Percentiles rank a stretch among this genome's conserved stretches.
Conservation (phyloP, 2,113 vertebrate species). For the Tachycineta bicolor region DNA sequence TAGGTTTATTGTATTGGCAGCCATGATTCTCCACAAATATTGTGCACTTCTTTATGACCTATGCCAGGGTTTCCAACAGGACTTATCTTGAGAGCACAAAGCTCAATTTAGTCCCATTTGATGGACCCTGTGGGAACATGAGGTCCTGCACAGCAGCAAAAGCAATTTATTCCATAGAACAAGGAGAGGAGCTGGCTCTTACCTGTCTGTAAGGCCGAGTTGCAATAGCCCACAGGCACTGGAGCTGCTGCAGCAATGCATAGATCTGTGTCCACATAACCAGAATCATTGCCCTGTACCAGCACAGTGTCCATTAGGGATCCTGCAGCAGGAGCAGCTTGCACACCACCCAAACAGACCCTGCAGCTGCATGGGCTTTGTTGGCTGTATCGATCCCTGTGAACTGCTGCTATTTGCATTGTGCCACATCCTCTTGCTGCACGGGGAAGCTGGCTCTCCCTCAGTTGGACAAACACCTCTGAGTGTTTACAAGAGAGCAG, state of each 20-base stretch:
- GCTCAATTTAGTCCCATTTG: neutral
- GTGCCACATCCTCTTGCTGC: neutral
- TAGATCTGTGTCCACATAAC: neutral
- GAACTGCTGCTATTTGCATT: neutral
- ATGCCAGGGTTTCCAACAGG: neutral
- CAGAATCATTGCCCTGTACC: neutral
- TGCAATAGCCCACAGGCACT: neutral
- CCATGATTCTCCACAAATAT: neutral
- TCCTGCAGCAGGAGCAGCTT: neutral
- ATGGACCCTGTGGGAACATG: neutral
- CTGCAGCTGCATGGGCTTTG: neutral
- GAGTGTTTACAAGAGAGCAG: neutral
- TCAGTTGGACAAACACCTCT: neutral
- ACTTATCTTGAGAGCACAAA: neutral
- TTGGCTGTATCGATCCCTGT: neutral
- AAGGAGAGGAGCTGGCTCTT: neutral
- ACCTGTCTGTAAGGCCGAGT: neutral
- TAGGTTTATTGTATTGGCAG: neutral
- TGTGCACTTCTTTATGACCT: neutral
- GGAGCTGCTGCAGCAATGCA: neutral
- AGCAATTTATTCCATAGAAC: neutral
- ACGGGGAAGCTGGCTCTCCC: neutral
- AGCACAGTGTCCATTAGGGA: neutral
- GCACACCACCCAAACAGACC: neutral
- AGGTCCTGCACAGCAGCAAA: neutral